phyloP scores from a whole-genome alignment of 2,113 vertebrate species.

The Triplophysa rosa region DNA sequence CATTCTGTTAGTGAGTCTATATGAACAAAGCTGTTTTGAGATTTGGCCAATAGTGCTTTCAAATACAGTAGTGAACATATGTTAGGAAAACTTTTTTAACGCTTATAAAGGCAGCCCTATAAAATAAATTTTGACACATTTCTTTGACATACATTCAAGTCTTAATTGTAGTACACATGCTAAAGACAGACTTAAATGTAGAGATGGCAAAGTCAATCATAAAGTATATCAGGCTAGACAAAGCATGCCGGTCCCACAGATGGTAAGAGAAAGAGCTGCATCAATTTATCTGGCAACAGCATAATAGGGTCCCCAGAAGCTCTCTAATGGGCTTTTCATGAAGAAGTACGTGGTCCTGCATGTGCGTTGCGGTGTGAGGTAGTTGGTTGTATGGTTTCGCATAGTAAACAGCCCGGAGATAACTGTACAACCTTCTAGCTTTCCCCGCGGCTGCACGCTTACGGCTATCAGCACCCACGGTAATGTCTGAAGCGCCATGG shows the following conservation, averaged over 20 bases:
- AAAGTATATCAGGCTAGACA: background rate
- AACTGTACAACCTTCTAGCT: constrained; percentile 87
- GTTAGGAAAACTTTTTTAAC: background rate
- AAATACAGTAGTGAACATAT: background rate
- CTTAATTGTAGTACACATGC: background rate
- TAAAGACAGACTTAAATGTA: background rate
- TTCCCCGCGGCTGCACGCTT: constrained; percentile 76
- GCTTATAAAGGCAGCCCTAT: no score
- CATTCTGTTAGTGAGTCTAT: background rate
- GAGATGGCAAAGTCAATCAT: background rate
- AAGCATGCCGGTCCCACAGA: background rate
- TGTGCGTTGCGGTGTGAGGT: constrained; percentile 80
- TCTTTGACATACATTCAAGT: background rate
- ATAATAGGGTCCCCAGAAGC: background rate
- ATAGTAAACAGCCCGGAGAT: constrained; percentile 82
- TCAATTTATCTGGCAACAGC: background rate
- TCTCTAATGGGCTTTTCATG: constrained; percentile 1
- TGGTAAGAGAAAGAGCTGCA: background rate
- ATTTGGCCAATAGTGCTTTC: background rate
- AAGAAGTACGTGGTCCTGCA: constrained; percentile 11
- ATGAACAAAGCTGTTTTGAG: no score
- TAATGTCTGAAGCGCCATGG: background rate
- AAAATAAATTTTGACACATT: background rate
- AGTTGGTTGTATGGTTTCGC: constrained; percentile 86
- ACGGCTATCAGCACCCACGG: constrained; percentile 35